Base-by-base conservation (phyloP, 2,888 invertebrate species). In the Tachina lurida region DNA sequence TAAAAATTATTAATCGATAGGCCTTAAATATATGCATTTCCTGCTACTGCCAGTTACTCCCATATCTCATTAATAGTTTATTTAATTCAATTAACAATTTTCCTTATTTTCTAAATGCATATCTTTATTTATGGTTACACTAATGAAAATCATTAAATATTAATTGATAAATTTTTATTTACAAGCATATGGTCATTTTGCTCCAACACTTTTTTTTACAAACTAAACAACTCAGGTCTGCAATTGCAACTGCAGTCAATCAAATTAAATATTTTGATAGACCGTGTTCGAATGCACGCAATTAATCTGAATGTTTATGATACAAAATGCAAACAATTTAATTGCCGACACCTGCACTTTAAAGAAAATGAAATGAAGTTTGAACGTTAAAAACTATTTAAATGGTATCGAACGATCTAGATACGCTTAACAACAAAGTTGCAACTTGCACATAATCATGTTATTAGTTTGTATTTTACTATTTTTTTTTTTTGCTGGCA, bases 281-380 rank as follows among this genome's bases (percentile, higher is more conserved):
- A 74, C 31, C 74, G 43, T 13, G 47, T 45, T 15, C 65, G 15
- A 17, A 65, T 65, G 58, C 74, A 74, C 67, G 74, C 74, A 80
- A 68, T 68, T 81, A 81, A 75, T 60, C 68, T 67, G 10, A 74
- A 39, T 68, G 15, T 60, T 74, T 60, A 67, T 52, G 45, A 67
- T 74, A 74, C 58, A 19, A 52, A 45, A 31, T 43, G 19, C 62
- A 75, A 78, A 79, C n/a, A 79, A 76, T 56, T 76, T 62, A 82
- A 82, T 82, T 76, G 58, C 71, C 19, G 31, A 75, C 82, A 83
- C 76, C 82, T 83, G 82, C 71, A 22, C 22, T 74, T 15, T 12
- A 19, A 19, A 2, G 8, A 43, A 65, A 62, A 63, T 47, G 31
- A 31, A 31, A 31, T 13, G 31, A 39, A 54, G 52, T 54, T 54